These are phyloP conservation scores for Microcebus ravelobensis DNA, from an alignment of 2,113 vertebrate genomes.

Conservation along the genomic window DNA sequence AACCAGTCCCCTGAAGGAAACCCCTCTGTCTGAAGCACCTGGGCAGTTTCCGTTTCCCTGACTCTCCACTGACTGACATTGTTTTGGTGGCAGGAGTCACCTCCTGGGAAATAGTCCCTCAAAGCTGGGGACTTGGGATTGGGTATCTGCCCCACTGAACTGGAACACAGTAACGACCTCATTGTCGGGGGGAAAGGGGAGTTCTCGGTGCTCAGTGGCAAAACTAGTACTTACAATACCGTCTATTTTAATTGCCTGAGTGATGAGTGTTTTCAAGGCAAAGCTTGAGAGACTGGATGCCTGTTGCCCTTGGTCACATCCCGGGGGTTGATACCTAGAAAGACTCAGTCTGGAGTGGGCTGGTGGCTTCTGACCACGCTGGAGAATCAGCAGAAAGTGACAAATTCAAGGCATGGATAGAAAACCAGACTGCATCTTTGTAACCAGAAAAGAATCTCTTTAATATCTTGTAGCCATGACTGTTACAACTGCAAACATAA, in stretches of 20 bases:
- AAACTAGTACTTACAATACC: neutral
- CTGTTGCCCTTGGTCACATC: neutral
- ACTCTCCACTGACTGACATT: neutral
- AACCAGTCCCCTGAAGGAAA: no score
- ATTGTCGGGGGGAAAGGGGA: no score
- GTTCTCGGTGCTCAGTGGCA: neutral
- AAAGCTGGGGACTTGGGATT: neutral
- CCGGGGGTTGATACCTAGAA: accelerated
- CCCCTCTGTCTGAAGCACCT: neutral
- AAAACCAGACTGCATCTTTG: neutral
- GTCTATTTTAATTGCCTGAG: neutral
- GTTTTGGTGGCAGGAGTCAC: neutral
- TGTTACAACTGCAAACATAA: neutral
- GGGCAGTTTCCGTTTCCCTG: no score
- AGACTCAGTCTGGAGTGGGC: neutral
- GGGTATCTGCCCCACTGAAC: neutral
- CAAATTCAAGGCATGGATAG: neutral
- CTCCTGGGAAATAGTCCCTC: neutral
- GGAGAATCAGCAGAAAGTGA: neutral
- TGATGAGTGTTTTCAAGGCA: neutral
- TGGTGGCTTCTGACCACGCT: no score
- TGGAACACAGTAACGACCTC: neutral
- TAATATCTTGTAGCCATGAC: slow-evolving; percentile 28
- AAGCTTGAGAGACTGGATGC: neutral
- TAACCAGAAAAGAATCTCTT: slow-evolving; percentile 51